Evolutionary conservation across 2,113 vertebrate species (phyloP).

Genomic region (Peromyscus californicus): DNA sequence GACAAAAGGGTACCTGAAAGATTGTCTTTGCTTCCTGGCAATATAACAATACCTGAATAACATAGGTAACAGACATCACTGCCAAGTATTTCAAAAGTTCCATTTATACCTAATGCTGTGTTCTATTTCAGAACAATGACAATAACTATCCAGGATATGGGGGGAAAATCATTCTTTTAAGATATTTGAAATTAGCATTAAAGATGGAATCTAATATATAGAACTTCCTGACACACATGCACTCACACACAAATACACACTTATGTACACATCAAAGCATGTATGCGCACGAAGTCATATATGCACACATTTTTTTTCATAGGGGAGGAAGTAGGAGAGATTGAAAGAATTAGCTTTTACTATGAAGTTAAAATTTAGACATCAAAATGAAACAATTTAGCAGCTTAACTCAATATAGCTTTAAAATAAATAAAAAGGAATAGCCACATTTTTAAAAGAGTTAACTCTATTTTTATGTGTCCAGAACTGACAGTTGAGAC

Average conservation of each 20-base stretch:
- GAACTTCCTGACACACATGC: not conserved
- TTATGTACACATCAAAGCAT: not conserved
- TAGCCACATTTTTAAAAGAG: not conserved
- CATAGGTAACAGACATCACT: not conserved
- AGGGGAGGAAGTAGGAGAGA: not conserved
- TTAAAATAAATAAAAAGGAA: not conserved
- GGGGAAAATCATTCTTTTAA: not conserved
- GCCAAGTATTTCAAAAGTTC: constrained; percentile 50
- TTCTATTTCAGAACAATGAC: not conserved
- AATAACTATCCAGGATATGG: not conserved
- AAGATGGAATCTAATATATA: not conserved
- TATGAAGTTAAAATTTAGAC: not conserved
- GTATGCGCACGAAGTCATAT: not conserved
- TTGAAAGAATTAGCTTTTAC: not conserved
- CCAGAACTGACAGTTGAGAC: too few species aligned
- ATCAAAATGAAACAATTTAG: not conserved
- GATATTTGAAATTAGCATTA: not conserved
- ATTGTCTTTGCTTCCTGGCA: constrained; percentile 27
- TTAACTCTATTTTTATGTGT: not conserved
- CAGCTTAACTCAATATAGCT: not conserved
- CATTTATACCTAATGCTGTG: not conserved
- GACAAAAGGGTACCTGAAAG: constrained; percentile 36
- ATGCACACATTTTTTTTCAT: not conserved
- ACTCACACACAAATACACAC: not conserved
- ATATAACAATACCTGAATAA: not conserved